phyloP scores from a whole-genome alignment of 2,888 invertebrate species.

The Drosophila tripunctata region DNA sequence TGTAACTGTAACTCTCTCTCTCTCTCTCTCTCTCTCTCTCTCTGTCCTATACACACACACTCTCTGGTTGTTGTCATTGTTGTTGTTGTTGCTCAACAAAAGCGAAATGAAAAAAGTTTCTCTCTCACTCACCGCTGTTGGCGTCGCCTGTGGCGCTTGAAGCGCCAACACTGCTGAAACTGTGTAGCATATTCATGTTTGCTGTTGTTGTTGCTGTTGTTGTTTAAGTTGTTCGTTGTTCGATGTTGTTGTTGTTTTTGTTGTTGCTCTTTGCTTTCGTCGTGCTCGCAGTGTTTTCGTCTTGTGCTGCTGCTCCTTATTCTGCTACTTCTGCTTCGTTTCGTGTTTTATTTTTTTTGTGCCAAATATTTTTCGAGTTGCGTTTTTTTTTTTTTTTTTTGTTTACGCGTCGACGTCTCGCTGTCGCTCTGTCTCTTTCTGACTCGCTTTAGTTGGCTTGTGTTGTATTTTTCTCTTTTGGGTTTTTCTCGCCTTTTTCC shows the following conservation, averaged over 20 bases:
- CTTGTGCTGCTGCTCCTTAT: constrained; percentile 7
- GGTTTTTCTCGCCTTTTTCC: neutral
- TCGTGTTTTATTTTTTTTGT: constrained; percentile 20
- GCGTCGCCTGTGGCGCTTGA: constrained; percentile 66
- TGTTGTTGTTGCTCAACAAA: constrained; percentile 24
- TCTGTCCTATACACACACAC: too few relatives aligned
- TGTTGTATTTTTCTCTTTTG: neutral
- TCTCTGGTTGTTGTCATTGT: constrained; percentile 45
- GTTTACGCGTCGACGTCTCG: constrained; percentile 54
- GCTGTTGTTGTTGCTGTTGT: constrained; percentile 15
- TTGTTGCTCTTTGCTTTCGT: too few relatives aligned
- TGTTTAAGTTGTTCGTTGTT: constrained; percentile 8
- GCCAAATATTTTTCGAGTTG: constrained; percentile 59
- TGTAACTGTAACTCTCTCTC: neutral
- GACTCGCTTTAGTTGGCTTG: neutral
- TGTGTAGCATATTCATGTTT: constrained; percentile 82
- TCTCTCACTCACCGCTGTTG: constrained; percentile 71
- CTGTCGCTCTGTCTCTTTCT: neutral
- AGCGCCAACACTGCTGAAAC: constrained; percentile 77
- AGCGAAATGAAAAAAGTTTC: constrained; percentile 33
- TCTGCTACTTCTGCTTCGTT: neutral
- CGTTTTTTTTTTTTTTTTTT: too few relatives aligned
- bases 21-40: constrained; percentile 1
- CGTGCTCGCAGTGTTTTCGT: constrained; percentile 18
- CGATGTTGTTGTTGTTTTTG: too few relatives aligned